Percentiles rank a stretch among this genome's conserved stretches.
Evolutionary conservation across 2,888 invertebrate species (phyloP).

Genomic region (Byasa hedistus): DNA sequence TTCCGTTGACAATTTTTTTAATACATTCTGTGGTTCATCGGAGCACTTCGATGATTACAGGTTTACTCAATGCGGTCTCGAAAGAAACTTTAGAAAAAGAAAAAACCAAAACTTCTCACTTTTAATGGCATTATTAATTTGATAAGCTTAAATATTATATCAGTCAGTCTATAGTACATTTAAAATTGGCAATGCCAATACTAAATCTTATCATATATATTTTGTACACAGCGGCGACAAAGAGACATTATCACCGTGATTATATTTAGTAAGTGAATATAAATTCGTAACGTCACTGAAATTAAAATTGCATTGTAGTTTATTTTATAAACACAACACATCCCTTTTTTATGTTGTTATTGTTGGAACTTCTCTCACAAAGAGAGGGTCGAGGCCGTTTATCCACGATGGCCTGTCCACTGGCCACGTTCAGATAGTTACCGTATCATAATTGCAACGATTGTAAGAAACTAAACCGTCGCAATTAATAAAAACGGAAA

Average conservation of each 20-base stretch:
- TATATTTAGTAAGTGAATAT: neutral
- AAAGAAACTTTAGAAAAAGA: too few species aligned
- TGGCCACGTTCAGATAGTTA: too few species aligned
- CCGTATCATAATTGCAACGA: too few species aligned
- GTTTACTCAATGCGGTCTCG: neutral
- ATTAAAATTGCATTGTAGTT: neutral
- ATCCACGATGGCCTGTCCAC: too few species aligned
- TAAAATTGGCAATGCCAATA: slow-evolving; percentile 10
- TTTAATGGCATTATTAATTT: neutral
- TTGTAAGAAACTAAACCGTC: too few species aligned
- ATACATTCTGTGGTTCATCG: neutral
- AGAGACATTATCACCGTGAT: neutral
- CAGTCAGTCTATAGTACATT: slow-evolving; percentile 15
- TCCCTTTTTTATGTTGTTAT: too few species aligned
- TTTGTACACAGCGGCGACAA: slow-evolving; percentile 1
- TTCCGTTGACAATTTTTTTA: neutral
- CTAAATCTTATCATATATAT: slow-evolving; percentile 1
- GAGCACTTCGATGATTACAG: neutral
- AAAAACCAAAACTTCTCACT: neutral
- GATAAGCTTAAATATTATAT: neutral
- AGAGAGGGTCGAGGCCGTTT: too few species aligned
- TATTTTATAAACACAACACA: too few species aligned
- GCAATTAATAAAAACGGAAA: too few species aligned
- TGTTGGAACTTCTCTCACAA: too few species aligned
- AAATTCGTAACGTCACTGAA: neutral